Evolutionary conservation across 1,140 invertebrate genomes (phyloP), one percentile per base, ranked within the genome.

Genomic region (Hyphantria cunea): DNA sequence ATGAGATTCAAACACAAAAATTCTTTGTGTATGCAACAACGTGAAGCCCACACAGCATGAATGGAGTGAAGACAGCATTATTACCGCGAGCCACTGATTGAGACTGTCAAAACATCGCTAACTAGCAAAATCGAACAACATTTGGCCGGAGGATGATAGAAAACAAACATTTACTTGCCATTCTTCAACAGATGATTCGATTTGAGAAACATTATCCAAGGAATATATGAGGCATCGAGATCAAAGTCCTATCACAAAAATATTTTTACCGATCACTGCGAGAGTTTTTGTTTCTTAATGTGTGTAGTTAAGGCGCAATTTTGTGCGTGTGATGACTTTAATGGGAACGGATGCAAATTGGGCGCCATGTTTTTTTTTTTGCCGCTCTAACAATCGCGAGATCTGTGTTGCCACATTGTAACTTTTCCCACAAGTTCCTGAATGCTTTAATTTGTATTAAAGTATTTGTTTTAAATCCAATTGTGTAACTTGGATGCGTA

Each of bases 41-140:
- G 52, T 49, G 39, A 64, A 66, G 31, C 70, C 54, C 47, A 65
- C 52, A 50, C 55, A 58, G 34, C 62, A 67, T 62, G 70, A 68
- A 68, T 61, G 64, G 62, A 48, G 67, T 71, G 77, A 66, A 72
- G 82, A 85, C 80, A 82, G 76, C 70, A 62, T 79, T 85, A 83
- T 85, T 76, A 73, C 68, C 48, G 64, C 66, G 55, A 48, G 37
- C 48, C 55, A 66, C 54, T 73, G 81, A 82, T 72, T 80, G 83
- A 82, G 72, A 69, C 75, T 81, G 83, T 86, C 83, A 86, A 86
- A 86, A 86, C 83, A 86, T 65, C 72, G 66, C 72, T 70, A 79
- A 82, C 77, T 78, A 80, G 76, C 76, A 67, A 72, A 74, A 78
- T 76, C 72, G 68, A 78, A 76, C 73, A 77, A 79, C 80, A 81